Percentiles rank a stretch among this genome's conserved stretches.
Conservation (phyloP, 1,140 invertebrate species). For the Pogonus chalceus region DNA sequence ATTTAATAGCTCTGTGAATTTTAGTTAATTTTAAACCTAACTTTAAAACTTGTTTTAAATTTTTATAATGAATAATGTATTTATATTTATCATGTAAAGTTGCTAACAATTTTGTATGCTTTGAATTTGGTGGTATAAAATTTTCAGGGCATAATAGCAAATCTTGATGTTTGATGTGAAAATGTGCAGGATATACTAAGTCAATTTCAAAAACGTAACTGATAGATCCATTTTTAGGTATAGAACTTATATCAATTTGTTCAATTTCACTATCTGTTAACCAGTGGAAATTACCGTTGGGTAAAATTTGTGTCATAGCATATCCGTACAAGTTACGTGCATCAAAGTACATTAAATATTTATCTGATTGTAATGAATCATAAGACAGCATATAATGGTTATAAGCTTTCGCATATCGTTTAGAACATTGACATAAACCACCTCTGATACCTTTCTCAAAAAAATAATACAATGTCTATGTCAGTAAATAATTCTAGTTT, state of each 20-base stretch:
- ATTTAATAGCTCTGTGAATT: conserved; percentile 32
- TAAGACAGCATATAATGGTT: conserved; percentile 27
- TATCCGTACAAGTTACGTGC: conserved; percentile 36
- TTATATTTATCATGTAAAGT: conserved; percentile 26
- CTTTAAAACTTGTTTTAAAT: conserved; percentile 30
- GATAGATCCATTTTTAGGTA: conserved; percentile 23
- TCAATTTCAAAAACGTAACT: conserved; percentile 38
- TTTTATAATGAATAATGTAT: conserved; percentile 34
- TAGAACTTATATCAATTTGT: conserved; percentile 26
- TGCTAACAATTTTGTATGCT: conserved; percentile 25
- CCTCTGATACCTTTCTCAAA: conserved; percentile 19
- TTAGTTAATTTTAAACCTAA: conserved; percentile 32
- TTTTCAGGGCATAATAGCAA: conserved; percentile 33
- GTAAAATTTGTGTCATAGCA: conserved; percentile 28
- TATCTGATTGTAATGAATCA: conserved; percentile 19
- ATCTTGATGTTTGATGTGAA: conserved; percentile 36
- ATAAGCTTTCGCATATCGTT: conserved; percentile 25
- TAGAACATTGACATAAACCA: conserved; percentile 17
- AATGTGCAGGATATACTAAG: conserved; percentile 24
- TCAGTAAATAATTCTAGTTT: conserved; percentile 31
- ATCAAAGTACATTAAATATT: conserved; percentile 34
- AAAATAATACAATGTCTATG: conserved; percentile 26
- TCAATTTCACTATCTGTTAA: conserved; percentile 22
- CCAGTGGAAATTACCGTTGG: conserved; percentile 28
- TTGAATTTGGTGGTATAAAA: conserved; percentile 10